Percentiles rank a stretch among this genome's conserved stretches.
phyloP scores from a whole-genome alignment of 2,113 vertebrate genomes.

The Ictalurus furcatus region DNA sequence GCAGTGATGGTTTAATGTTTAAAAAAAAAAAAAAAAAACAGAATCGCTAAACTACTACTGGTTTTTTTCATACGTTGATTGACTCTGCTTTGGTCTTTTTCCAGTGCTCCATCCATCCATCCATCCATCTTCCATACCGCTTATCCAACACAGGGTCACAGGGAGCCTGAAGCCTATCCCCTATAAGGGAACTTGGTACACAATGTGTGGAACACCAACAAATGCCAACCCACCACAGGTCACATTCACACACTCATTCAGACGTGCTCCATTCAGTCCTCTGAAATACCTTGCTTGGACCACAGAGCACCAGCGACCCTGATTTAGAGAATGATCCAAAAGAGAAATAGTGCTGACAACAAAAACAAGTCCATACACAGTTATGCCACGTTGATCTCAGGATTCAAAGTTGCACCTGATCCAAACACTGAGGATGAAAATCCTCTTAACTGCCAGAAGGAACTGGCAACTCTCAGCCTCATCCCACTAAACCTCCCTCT shows the following conservation, averaged over 20 bases:
- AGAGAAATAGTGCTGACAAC: background rate
- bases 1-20: no score
- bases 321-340: background rate
- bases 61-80: background rate
- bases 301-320: background rate
- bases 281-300: background rate
- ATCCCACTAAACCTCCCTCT: background rate
- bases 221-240: no score
- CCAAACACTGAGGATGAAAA: background rate
- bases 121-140: no score
- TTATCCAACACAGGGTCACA: no score
- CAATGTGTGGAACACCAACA: no score
- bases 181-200: no score
- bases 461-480: background rate
- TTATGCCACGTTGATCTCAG: background rate
- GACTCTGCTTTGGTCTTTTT: background rate
- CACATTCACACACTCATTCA: no score
- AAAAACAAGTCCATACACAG: background rate
- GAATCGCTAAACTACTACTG: background rate
- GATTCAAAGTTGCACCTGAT: background rate
- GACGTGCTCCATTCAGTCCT: background rate
- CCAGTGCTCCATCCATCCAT: background rate
- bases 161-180: no score
- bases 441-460: background rate
- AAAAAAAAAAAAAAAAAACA: no score